Evolutionary conservation across 2,113 vertebrate species (phyloP), one percentile per base, ranked within the genome.

Genomic region (Psittacula cyanocephala): DNA sequence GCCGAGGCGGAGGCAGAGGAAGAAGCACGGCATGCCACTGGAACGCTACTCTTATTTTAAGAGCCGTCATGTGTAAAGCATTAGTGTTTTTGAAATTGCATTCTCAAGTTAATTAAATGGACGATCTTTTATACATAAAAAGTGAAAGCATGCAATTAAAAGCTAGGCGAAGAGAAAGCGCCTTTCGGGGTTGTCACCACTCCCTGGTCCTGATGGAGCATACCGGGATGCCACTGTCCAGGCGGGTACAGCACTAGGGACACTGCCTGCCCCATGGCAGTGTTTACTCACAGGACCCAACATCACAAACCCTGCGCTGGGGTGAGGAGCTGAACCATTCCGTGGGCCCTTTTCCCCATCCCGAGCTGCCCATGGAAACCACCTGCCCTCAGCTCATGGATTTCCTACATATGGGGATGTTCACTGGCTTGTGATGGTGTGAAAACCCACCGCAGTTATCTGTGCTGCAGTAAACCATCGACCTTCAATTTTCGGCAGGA

Each of bases 91-190:
- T 98, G 98, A 98, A 98, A 98, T 98, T 98, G 98, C 98, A 98
- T 98, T 98, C 97, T 98, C 91, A 39, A 98, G 98, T 98, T 98
- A 98, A 98, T 98, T 98, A 98, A 98, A 98, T 97, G 98, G 98
- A 98, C 98, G 97, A 98, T 98, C 98, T 98, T 98, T 98, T 97
- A 97, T 95, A 97, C 97, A 98, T 98, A 98, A 98, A 97, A 98
- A 98, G 98, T 98, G 97, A 97, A 98, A 97, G 98, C 96, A 96
- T 97, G 97, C 97, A 97, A 97, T 97, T 98, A 98, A 97, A 97
- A 97, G 94, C 97, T 49, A 81, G 96, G 96, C 88, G 43, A 95
- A 97, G 97, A 97, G 97, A 95, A 96, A 81, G 86, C 3, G 96
- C 86, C 72, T 86, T 95, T 57, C 5, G 46, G 92, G 67, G 96